A percentile compares a stretch with the other conserved stretches of the same genome.
phyloP scores from a whole-genome alignment of 2,113 vertebrate species.

The Mormyrus iriodes region DNA sequence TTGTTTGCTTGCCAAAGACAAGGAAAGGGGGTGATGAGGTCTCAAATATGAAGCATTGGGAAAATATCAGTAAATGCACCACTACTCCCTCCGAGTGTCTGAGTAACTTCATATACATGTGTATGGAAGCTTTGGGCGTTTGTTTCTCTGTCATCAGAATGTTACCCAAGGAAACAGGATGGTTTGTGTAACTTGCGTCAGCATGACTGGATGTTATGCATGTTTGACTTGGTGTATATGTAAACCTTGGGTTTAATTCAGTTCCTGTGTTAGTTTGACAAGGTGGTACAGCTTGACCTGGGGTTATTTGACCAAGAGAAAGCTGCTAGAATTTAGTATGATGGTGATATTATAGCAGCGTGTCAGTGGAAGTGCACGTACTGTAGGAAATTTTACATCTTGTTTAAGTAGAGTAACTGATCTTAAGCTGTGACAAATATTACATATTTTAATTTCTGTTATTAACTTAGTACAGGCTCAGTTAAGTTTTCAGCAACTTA shows the following conservation, averaged over 20 bases:
- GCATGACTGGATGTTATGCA: background rate
- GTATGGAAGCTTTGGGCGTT: background rate
- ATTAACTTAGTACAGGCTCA: background rate
- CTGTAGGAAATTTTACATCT: background rate
- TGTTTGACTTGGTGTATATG: background rate
- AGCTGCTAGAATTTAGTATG: background rate
- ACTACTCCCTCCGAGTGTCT: background rate
- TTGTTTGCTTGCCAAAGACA: conserved; percentile 20
- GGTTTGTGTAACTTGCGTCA: background rate
- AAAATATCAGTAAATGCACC: background rate
- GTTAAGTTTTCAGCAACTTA: background rate
- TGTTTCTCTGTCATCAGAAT: background rate
- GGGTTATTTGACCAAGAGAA: background rate
- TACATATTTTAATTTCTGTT: background rate
- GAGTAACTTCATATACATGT: background rate
- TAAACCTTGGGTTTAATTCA: background rate
- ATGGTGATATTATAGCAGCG: background rate
- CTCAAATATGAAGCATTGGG: conserved; percentile 7
- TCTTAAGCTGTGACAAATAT: background rate
- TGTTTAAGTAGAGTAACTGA: background rate
- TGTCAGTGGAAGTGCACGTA: background rate
- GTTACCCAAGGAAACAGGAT: background rate
- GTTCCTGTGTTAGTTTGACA: background rate
- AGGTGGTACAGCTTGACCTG: background rate
- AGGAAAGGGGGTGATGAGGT: conserved; percentile 11